Percentiles rank a stretch among this genome's conserved stretches.
phyloP scores from a whole-genome alignment of 1,140 invertebrate genomes.

The Octopus sinensis region DNA sequence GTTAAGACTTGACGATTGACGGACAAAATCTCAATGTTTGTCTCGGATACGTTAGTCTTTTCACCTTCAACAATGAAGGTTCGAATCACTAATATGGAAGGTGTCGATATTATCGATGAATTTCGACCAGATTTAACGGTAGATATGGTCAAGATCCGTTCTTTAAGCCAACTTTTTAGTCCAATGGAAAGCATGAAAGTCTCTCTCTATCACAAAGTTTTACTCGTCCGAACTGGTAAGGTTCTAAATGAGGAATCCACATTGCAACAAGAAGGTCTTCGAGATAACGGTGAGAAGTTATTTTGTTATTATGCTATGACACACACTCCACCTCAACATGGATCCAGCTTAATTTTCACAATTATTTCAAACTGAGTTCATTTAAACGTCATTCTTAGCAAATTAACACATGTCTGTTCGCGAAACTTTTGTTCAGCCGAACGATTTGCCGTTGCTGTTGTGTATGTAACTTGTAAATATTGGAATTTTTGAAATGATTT shows the following conservation, averaged over 20 bases:
- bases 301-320: too few species aligned
- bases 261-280: conserved; percentile 46
- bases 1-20: not conserved
- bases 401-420: too few species aligned
- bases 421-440: too few species aligned
- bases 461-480: too few species aligned
- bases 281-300: conserved; percentile 49
- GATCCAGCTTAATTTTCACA: too few species aligned
- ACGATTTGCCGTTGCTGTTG: too few species aligned
- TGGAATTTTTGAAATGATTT: too few species aligned
- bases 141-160: conserved; percentile 54
- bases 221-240: conserved; percentile 47
- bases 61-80: conserved; percentile 49
- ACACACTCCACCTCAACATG: too few species aligned
- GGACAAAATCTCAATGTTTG: conserved; percentile 39
- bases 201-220: conserved; percentile 53
- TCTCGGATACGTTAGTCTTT: conserved; percentile 45
- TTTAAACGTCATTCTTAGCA: too few species aligned
- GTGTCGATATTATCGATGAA: conserved; percentile 44
- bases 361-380: too few species aligned
- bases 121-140: conserved; percentile 51
- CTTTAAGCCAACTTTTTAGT: conserved; percentile 48
- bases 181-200: conserved; percentile 50
- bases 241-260: conserved; percentile 48
- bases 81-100: conserved; percentile 49